Conservation (phyloP, 2,797 vertebrate species). For the Calcarius lapponicus region DNA sequence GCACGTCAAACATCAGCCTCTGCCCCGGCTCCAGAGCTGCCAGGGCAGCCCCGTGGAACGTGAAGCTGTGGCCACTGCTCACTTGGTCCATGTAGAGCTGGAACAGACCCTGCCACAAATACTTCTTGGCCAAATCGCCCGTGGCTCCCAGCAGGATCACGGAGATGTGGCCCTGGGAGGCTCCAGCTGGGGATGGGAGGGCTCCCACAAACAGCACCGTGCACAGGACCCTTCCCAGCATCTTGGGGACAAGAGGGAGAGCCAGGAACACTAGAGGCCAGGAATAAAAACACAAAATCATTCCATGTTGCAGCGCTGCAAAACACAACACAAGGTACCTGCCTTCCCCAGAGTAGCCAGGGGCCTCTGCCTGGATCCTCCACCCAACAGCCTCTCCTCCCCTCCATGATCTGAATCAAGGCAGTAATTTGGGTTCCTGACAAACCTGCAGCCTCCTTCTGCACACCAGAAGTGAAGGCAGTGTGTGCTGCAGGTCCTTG, state of each 20-base stretch:
- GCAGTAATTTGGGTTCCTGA: neutral
- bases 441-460: neutral
- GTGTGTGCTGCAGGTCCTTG: neutral
- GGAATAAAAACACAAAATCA: neutral
- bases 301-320: neutral
- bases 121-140: constrained; percentile 93
- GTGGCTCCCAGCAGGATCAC: constrained; percentile 90
- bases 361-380: neutral
- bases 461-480: neutral
- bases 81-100: constrained; percentile 86
- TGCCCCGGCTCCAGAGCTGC: constrained; percentile 74
- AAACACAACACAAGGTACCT: neutral
- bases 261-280: neutral
- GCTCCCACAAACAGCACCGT: constrained; percentile 50
- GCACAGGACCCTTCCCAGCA: constrained; percentile 51
- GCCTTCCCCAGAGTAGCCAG: neutral
- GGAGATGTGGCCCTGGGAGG: constrained; percentile 83
- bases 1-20: constrained; percentile 80
- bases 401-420: neutral
- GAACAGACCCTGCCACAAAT: constrained; percentile 95
- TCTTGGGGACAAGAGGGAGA: neutral
- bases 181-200: constrained; percentile 21
- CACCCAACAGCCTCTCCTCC: neutral
- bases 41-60: constrained; percentile 87
- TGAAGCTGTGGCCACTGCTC: constrained; percentile 84